Percentiles rank a stretch among this genome's conserved stretches.
Evolutionary conservation across 2,797 vertebrate species (phyloP).

Genomic region (Pterois miles): DNA sequence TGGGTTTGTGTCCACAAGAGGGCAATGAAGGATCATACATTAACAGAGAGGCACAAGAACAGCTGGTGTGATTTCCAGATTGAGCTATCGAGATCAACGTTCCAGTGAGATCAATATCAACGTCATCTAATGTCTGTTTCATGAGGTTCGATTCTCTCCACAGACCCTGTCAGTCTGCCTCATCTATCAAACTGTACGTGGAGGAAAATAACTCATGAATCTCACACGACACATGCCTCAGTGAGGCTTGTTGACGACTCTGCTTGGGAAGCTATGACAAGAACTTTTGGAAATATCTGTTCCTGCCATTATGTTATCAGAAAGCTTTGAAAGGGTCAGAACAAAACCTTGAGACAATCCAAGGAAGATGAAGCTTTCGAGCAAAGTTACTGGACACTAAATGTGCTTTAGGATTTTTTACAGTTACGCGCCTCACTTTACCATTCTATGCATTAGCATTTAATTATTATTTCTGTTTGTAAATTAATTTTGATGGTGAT

Average conservation of each 20-base stretch:
- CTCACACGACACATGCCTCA: neutral
- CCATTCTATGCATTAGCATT: neutral
- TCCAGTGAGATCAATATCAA: neutral
- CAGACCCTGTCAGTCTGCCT: too few species aligned
- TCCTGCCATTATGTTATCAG: neutral
- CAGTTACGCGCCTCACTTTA: neutral
- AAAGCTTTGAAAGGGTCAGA: neutral
- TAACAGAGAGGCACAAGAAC: neutral
- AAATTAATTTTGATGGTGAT: neutral
- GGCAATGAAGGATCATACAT: constrained; percentile 42
- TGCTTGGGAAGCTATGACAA: too few species aligned
- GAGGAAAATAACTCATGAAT: neutral
- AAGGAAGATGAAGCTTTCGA: neutral
- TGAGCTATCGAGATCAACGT: neutral
- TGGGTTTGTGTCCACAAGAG: constrained; percentile 59
- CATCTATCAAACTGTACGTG: neutral
- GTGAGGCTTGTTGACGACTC: neutral
- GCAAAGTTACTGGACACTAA: neutral
- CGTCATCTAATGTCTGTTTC: neutral
- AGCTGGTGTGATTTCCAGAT: neutral
- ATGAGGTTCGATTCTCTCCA: neutral
- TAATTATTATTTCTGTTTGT: neutral
- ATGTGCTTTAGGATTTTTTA: neutral
- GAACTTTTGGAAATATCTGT: neutral
- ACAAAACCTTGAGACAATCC: neutral